Conservation (phyloP, 2,113 vertebrate species). For the Syngnathus scovelli region DNA sequence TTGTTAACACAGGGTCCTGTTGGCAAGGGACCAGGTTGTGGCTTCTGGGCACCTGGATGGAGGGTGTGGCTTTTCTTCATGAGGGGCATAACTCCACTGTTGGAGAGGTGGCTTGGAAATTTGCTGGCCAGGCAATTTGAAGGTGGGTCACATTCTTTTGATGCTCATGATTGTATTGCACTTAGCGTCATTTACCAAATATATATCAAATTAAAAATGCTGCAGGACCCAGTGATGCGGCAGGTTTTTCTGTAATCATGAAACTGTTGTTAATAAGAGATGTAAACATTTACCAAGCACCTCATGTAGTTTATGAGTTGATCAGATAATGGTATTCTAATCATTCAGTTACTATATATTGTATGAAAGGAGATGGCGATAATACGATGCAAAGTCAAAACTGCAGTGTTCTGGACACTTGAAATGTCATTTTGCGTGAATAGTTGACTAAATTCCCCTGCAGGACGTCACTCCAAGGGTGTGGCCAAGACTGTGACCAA, state of each 20-base stretch:
- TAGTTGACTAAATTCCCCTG: neutral
- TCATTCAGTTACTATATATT: neutral
- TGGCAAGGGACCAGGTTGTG: conserved; percentile 97
- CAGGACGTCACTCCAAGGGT: conserved; percentile 97
- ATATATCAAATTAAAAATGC: neutral
- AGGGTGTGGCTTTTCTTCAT: conserved; percentile 99
- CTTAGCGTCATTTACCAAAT: neutral
- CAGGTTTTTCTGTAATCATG: neutral
- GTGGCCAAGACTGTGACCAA: conserved; percentile 98
- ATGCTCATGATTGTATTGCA: neutral
- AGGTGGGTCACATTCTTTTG: conserved; percentile 65
- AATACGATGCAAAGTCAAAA: neutral
- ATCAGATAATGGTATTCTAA: neutral
- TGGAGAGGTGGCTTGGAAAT: conserved; percentile 98
- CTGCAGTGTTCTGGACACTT: neutral
- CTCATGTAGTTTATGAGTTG: neutral
- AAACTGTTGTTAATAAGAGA: neutral
- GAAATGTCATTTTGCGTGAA: fast-evolving
- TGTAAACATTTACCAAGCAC: neutral
- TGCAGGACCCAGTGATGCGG: neutral
- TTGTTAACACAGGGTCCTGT: conserved; percentile 82
- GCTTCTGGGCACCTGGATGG: conserved; percentile 98
- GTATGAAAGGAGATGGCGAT: too few species aligned
- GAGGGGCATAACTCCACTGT: conserved; percentile 93
- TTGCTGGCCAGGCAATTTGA: conserved; percentile 97